These are phyloP conservation scores for Helarctos malayanus DNA, from an alignment of 2,797 vertebrate genomes.

Conservation along the genomic window DNA sequence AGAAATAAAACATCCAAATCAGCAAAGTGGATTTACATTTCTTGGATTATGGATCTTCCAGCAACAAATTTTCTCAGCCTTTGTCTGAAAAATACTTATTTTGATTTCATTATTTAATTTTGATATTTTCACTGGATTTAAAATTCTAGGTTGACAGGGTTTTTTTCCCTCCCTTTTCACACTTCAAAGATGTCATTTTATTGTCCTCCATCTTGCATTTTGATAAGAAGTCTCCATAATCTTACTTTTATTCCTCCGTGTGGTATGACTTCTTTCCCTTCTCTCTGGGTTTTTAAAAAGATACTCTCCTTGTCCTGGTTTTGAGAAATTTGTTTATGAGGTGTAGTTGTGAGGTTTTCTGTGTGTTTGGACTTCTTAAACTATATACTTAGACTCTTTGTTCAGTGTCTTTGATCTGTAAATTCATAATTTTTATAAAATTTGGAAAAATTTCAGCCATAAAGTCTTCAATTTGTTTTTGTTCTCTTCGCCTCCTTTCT, in stretches of 20 bases:
- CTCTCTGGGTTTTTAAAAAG: neutral
- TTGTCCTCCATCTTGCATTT: neutral
- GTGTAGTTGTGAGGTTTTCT: neutral
- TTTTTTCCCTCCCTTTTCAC: neutral
- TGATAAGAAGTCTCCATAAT: neutral
- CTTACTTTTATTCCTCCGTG: neutral
- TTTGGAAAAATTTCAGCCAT: neutral
- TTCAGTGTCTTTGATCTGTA: neutral
- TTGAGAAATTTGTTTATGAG: neutral
- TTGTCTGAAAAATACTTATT: neutral
- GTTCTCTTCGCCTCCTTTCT: neutral
- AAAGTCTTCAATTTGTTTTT: neutral
- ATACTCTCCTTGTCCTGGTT: neutral
- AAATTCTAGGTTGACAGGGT: neutral
- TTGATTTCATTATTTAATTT: neutral
- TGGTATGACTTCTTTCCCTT: neutral
- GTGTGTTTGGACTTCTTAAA: neutral
- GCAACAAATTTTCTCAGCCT: neutral
- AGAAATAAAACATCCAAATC: too few species aligned
- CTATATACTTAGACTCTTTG: neutral
- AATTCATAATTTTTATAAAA: neutral
- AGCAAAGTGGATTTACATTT: constrained; percentile 10
- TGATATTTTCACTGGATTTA: neutral
- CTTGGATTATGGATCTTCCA: neutral
- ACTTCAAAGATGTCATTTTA: neutral